These are phyloP conservation scores for Lepilemur septentrionalis DNA, from an alignment of 2,797 vertebrate genomes.

Conservation along the genomic window DNA sequence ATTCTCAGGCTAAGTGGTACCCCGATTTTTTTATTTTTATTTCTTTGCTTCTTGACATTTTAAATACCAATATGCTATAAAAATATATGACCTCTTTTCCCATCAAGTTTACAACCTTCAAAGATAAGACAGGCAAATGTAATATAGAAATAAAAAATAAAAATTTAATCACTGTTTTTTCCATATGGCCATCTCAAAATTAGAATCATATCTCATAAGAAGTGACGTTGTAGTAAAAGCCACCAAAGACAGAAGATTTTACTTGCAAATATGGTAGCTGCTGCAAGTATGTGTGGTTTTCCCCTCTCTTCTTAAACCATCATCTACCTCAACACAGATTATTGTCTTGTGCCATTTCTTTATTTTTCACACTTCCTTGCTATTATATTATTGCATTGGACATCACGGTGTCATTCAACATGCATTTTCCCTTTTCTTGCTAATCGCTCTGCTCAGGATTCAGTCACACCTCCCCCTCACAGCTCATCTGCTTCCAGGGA, in stretches of 20 bases:
- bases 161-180: constrained; percentile 36
- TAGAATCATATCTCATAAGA: background rate
- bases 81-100: constrained; percentile 25
- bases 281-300: background rate
- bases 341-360: background rate
- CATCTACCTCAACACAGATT: background rate
- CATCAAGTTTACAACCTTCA: constrained; percentile 33
- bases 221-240: background rate
- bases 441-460: background rate
- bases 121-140: constrained; percentile 21
- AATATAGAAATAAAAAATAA: constrained; percentile 40
- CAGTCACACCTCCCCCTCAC: too few relatives aligned
- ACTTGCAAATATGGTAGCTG: background rate
- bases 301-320: background rate
- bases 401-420: accelerated
- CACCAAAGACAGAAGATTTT: background rate
- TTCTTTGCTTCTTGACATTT: constrained; percentile 46
- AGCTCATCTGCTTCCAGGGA: background rate
- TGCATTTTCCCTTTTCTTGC: background rate
- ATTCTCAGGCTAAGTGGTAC: background rate
- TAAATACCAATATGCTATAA: constrained; percentile 50
- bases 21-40: background rate
- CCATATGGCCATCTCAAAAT: background rate
- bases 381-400: accelerated
- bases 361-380: background rate